Percentiles rank a stretch among this genome's conserved stretches.
Evolutionary conservation across 2,113 vertebrate species (phyloP).

Genomic region (Todiramphus saurophagus): DNA sequence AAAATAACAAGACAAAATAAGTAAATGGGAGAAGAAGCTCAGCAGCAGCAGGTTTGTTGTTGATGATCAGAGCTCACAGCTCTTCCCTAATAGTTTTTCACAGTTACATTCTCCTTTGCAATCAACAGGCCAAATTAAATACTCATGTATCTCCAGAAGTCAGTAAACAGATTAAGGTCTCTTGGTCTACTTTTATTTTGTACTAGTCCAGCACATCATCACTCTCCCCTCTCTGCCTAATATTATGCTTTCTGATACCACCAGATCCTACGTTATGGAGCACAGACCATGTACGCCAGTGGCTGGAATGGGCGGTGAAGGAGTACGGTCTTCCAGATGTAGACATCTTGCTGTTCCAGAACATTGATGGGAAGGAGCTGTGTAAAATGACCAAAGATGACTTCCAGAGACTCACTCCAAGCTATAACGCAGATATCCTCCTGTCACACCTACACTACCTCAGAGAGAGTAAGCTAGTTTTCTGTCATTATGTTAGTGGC

Average conservation of each 20-base stretch:
- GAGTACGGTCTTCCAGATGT: constrained; percentile 85
- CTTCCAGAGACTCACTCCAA: constrained; percentile 87
- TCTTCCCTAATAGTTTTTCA: neutral
- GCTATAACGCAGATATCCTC: constrained; percentile 89
- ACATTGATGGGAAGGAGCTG: constrained; percentile 86
- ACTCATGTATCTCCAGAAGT: neutral
- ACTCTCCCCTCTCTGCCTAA: neutral
- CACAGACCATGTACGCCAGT: constrained; percentile 87
- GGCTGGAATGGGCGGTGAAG: constrained; percentile 90
- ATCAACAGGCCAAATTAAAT: neutral
- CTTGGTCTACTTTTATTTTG: neutral
- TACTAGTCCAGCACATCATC: neutral
- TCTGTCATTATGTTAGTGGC: neutral
- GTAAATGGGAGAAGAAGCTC: neutral
- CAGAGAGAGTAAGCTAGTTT: constrained; percentile 86
- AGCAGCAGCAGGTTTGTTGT: neutral
- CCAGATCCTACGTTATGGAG: constrained; percentile 88
- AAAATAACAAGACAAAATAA: neutral
- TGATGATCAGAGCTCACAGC: neutral
- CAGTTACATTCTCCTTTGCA: neutral
- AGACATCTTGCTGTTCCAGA: constrained; percentile 85
- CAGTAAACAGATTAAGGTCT: neutral
- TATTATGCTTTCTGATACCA: neutral
- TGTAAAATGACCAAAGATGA: constrained; percentile 91
- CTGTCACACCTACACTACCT: constrained; percentile 93